Conservation (phyloP, 2,797 vertebrate genomes). For the Mormyrus proboscirostris region DNA sequence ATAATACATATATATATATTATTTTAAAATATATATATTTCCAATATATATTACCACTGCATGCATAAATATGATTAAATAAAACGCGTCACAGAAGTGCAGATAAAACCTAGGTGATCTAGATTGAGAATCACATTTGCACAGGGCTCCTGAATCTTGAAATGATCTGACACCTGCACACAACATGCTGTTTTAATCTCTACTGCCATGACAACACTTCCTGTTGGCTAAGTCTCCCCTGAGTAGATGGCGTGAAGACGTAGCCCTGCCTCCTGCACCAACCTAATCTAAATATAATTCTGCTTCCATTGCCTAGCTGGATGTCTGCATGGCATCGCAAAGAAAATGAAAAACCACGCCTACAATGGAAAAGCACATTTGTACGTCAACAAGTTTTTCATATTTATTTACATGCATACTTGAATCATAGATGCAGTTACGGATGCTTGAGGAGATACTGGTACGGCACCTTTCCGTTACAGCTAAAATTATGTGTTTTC, state of each 20-base stretch:
- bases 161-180: constrained; percentile 24
- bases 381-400: neutral
- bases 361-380: neutral
- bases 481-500: neutral
- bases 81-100: neutral
- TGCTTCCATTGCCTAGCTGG: neutral
- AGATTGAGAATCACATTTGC: neutral
- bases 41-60: neutral
- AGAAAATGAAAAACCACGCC: neutral
- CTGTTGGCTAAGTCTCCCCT: constrained; percentile 21
- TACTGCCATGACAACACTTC: constrained; percentile 31
- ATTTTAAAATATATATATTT: too few relatives aligned
- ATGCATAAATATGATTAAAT: neutral
- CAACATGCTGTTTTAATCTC: constrained; percentile 19
- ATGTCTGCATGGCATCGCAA: neutral
- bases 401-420: neutral
- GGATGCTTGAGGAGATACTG: neutral
- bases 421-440: neutral
- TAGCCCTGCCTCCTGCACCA: neutral
- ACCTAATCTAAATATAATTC: constrained; percentile 21
- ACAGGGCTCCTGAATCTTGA: neutral
- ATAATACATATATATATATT: neutral
- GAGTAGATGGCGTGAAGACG: neutral
- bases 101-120: neutral
- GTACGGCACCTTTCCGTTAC: neutral